Conservation (phyloP, 1,140 invertebrate genomes). For the Drosophila nasuta region DNA sequence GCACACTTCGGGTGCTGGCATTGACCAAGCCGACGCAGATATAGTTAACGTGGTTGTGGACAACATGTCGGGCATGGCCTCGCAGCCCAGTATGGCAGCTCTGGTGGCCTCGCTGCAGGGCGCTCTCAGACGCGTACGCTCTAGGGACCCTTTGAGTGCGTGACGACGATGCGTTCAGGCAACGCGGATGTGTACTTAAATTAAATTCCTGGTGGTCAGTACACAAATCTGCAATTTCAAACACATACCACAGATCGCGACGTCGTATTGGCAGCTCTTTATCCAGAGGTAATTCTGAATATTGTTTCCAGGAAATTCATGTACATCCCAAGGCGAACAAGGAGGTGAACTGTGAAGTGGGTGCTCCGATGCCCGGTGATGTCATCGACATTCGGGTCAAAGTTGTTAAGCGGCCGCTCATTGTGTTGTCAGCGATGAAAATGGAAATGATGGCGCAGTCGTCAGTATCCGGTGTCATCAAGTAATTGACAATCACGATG, state of each 20-base stretch:
- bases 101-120: constrained; percentile 92
- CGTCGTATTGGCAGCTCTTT: constrained; percentile 98
- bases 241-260: constrained; percentile 94
- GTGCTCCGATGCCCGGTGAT: constrained; percentile 99
- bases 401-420: constrained; percentile 95
- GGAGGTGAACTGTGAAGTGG: constrained; percentile 94
- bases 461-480: constrained; percentile 93
- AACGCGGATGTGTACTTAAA: constrained; percentile 99
- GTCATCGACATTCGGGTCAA: constrained; percentile 95
- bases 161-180: constrained; percentile 99
- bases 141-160: constrained; percentile 99
- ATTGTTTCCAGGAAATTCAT: constrained; percentile 90
- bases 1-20: constrained; percentile 97
- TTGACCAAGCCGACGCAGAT: constrained; percentile 98
- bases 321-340: constrained; percentile 98
- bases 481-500: constrained; percentile 90
- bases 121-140: constrained; percentile 94
- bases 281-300: constrained; percentile 93
- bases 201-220: constrained; percentile 99
- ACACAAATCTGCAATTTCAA: constrained; percentile 99
- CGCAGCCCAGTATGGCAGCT: constrained; percentile 99
- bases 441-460: constrained; percentile 99
- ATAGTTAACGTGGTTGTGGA: constrained; percentile 99
- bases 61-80: constrained; percentile 99
- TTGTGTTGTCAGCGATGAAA: constrained; percentile 99